A percentile compares a stretch with the other conserved stretches of the same genome.
phyloP scores from a whole-genome alignment of 35 echinoderm and acorn worm genomes.

The Acanthaster planci region DNA sequence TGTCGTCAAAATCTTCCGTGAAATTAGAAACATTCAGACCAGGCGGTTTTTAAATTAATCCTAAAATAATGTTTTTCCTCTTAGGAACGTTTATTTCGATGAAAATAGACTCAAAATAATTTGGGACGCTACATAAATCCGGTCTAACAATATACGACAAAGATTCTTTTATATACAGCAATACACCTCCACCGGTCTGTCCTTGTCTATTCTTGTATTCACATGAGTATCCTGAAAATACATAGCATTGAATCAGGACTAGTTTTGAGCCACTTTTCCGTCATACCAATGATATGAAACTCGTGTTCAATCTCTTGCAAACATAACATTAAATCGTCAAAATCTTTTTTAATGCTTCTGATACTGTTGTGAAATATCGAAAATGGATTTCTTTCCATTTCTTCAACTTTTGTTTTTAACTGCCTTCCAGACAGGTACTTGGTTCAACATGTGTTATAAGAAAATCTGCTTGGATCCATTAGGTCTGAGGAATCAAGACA shows the following conservation, averaged over 20 bases:
- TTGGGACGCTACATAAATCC: neutral
- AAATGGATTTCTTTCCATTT: too few species aligned
- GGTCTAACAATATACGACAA: too few species aligned
- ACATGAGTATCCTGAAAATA: neutral
- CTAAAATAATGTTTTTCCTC: neutral
- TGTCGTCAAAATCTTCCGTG: neutral
- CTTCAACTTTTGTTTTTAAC: neutral
- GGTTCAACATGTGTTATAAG: neutral
- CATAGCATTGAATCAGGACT: neutral
- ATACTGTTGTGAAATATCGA: neutral
- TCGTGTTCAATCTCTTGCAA: neutral
- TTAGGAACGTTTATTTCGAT: neutral
- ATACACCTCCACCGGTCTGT: neutral
- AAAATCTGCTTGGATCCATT: too few species aligned
- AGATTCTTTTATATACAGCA: neutral
- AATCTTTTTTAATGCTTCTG: neutral
- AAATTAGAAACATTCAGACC: neutral
- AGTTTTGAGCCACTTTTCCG: neutral
- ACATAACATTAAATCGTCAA: neutral
- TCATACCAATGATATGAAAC: neutral
- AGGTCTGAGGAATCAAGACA: too few species aligned
- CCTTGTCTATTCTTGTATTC: neutral
- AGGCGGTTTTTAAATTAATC: neutral
- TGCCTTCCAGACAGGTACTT: neutral
- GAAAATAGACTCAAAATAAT: neutral